Conservation (phyloP, 1,140 invertebrate genomes). For the Atta texana region DNA sequence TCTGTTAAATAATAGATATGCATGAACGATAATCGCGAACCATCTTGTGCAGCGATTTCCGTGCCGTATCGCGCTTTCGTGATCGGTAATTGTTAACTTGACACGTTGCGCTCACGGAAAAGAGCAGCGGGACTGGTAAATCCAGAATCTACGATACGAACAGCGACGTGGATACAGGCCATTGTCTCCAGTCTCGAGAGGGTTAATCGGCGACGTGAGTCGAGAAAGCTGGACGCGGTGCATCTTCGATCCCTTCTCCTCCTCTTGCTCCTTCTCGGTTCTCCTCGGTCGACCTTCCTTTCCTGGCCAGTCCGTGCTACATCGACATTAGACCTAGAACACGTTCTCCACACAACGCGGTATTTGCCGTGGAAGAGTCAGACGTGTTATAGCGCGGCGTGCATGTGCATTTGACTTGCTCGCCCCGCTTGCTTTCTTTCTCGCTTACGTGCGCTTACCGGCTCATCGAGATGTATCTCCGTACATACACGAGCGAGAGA, state of each 20-base stretch:
- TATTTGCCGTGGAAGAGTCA: slow-evolving; percentile 77
- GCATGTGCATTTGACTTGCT: slow-evolving; percentile 31
- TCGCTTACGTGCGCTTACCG: slow-evolving; percentile 52
- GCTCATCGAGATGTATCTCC: slow-evolving; percentile 56
- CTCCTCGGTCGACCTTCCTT: slow-evolving; percentile 69
- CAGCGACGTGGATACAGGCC: slow-evolving; percentile 7
- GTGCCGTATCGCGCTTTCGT: slow-evolving; percentile 1
- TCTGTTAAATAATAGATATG: background rate
- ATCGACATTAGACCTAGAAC: slow-evolving; percentile 72
- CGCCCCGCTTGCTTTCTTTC: slow-evolving; percentile 17
- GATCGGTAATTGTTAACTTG: background rate
- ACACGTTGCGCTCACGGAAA: slow-evolving; percentile 13
- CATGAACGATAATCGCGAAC: background rate
- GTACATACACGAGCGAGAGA: background rate
- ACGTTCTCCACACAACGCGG: slow-evolving; percentile 74
- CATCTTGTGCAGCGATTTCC: background rate
- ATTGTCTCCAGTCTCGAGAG: slow-evolving; percentile 52
- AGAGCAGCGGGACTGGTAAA: slow-evolving; percentile 10
- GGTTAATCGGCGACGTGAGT: slow-evolving; percentile 74
- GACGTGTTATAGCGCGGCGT: slow-evolving; percentile 50
- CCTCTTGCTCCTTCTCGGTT: slow-evolving; percentile 43
- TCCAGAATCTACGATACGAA: slow-evolving; percentile 12
- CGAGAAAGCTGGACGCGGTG: slow-evolving; percentile 47
- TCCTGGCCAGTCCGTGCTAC: slow-evolving; percentile 52
- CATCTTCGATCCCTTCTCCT: slow-evolving; percentile 3